A percentile compares a stretch with the other conserved stretches of the same genome.
phyloP scores from a whole-genome alignment of 2,797 vertebrate genomes.

The Acipenser ruthenus region DNA sequence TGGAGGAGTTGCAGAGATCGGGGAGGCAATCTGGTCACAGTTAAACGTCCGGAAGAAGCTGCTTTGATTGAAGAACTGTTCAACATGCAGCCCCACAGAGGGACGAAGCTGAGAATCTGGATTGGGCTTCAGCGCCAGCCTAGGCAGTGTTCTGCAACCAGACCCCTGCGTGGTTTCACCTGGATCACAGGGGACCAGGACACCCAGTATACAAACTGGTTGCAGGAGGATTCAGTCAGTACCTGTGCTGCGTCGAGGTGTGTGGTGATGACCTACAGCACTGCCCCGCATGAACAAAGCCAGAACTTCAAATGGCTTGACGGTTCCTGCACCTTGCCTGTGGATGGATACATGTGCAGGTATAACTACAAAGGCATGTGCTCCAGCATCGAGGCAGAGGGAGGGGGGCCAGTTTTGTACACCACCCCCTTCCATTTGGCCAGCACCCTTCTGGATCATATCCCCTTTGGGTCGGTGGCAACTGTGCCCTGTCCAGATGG shows the following conservation, averaged over 20 bases:
- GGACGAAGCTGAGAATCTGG: conserved; percentile 61
- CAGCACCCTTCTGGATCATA: conserved; percentile 53
- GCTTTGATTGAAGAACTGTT: conserved; percentile 62
- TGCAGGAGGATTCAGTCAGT: conserved; percentile 52
- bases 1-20: conserved; percentile 71
- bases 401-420: conserved; percentile 54
- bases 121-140: conserved; percentile 78
- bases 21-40: conserved; percentile 74
- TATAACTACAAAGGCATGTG: conserved; percentile 76
- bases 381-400: conserved; percentile 53
- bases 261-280: conserved; percentile 62
- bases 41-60: conserved; percentile 62
- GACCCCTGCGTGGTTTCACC: conserved; percentile 75
- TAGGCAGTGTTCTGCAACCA: conserved; percentile 69
- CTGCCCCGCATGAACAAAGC: conserved; percentile 34
- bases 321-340: conserved; percentile 65
- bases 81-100: conserved; percentile 36
- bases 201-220: conserved; percentile 78
- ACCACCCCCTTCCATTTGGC: conserved; percentile 70
- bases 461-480: conserved; percentile 73
- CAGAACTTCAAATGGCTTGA: conserved; percentile 74
- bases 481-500: conserved; percentile 50
- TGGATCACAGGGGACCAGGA: conserved; percentile 87
- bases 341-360: conserved; percentile 78
- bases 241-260: conserved; percentile 71